These are phyloP conservation scores for Heteropelma amictum DNA, from an alignment of 2,888 invertebrate species.

Conservation along the genomic window DNA sequence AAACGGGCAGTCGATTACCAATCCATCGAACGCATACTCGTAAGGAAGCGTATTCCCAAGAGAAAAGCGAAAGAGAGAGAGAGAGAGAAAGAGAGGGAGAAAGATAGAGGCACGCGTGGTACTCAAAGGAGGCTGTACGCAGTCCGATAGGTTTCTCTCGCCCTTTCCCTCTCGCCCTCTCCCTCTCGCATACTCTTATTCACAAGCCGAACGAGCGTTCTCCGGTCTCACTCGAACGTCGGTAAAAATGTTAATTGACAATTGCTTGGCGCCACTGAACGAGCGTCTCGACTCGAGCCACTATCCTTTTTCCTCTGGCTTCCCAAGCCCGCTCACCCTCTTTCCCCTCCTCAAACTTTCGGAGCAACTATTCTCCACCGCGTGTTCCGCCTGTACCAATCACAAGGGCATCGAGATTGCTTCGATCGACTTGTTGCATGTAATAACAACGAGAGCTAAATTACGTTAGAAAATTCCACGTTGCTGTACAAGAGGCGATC, in stretches of 20 bases:
- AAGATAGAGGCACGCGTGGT: constrained; percentile 33
- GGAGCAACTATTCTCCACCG: constrained; percentile 16
- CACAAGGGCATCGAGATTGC: no score
- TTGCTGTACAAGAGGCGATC: no score
- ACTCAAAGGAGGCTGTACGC: constrained; percentile 26
- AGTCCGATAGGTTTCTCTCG: constrained; percentile 11
- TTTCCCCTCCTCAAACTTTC: constrained; percentile 13
- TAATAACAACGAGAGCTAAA: no score
- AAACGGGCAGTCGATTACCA: constrained; percentile 61
- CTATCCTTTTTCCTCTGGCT: constrained; percentile 32
- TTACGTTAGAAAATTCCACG: no score
- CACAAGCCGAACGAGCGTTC: constrained; percentile 45
- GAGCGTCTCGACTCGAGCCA: constrained; percentile 60
- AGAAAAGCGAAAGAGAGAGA: constrained; percentile 6
- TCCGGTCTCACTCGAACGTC: constrained; percentile 72
- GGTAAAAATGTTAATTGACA: constrained; percentile 77
- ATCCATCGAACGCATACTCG: constrained; percentile 68
- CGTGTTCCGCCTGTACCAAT: neutral
- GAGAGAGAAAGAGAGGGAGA: constrained; percentile 9
- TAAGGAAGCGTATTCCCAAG: constrained; percentile 71
- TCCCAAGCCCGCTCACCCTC: neutral
- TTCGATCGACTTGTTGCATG: no score
- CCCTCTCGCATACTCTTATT: neutral
- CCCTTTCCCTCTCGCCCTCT: neutral
- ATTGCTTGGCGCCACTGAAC: constrained; percentile 74